A percentile compares a stretch with the other conserved stretches of the same genome.
Evolutionary conservation across 2,888 invertebrate genomes (phyloP).

Genomic region (Drosophila mettleri): DNA sequence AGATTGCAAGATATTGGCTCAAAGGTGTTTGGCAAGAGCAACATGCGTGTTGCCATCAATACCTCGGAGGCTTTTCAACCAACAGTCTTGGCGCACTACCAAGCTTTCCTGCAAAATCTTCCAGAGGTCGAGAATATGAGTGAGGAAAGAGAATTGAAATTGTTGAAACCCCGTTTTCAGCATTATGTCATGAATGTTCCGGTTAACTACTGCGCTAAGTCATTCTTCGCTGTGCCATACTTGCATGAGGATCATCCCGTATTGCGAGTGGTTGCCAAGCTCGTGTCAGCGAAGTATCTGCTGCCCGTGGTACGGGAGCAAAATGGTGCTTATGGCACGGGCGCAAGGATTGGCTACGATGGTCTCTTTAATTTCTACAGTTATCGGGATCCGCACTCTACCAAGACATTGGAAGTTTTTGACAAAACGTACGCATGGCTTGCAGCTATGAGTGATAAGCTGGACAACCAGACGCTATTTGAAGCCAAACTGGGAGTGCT

Average conservation of each 20-base stretch:
- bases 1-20: slow-evolving; percentile 88
- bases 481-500: slow-evolving; percentile 97
- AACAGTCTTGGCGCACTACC: slow-evolving; percentile 82
- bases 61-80: slow-evolving; percentile 85
- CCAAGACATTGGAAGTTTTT: slow-evolving; percentile 92
- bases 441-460: slow-evolving; percentile 87
- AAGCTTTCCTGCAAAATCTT: slow-evolving; percentile 81
- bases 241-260: slow-evolving; percentile 91
- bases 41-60: slow-evolving; percentile 90
- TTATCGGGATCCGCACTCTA: slow-evolving; percentile 95
- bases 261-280: slow-evolving; percentile 90
- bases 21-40: slow-evolving; percentile 88
- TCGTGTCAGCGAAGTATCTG: slow-evolving; percentile 92
- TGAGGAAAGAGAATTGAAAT: slow-evolving; percentile 81
- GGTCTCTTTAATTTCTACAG: slow-evolving; percentile 94
- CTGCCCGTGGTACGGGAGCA: slow-evolving; percentile 94
- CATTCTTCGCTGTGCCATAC: slow-evolving; percentile 91
- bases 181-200: slow-evolving; percentile 94
- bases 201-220: slow-evolving; percentile 94
- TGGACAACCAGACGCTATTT: slow-evolving; percentile 89
- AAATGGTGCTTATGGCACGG: slow-evolving; percentile 97
- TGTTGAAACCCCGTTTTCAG: slow-evolving; percentile 86
- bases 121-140: slow-evolving; percentile 47
- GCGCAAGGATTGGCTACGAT: slow-evolving; percentile 89
- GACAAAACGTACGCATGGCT: slow-evolving; percentile 91